These are phyloP conservation scores for Parazoanthus atlanticus DNA, from an alignment of 92 coral and sea anemone genomes.

Conservation along the genomic window DNA sequence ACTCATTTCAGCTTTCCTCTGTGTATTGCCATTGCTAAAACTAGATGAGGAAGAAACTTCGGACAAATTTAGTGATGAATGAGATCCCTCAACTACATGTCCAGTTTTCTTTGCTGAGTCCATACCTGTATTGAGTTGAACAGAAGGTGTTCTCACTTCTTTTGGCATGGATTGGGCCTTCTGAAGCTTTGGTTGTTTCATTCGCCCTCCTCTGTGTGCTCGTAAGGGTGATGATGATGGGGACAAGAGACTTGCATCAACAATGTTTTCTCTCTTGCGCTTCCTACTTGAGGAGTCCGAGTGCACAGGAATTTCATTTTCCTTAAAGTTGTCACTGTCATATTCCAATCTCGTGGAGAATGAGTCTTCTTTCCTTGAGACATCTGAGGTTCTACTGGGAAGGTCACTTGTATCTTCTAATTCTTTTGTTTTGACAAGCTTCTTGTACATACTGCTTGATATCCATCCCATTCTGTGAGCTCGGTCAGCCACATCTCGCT, in stretches of 20 bases:
- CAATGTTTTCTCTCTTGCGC: not conserved
- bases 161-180: not conserved
- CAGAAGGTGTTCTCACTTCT: not conserved
- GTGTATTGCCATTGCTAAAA: not conserved
- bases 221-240: slow-evolving; percentile 5
- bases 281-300: slow-evolving; percentile 3
- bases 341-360: not conserved
- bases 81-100: not conserved
- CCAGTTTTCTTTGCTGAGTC: not conserved
- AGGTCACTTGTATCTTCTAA: too few relatives aligned
- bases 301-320: not conserved
- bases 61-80: not conserved
- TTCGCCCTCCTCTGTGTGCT: not conserved
- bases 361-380: not conserved
- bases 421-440: not conserved
- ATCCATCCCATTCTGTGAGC: slow-evolving; percentile 11
- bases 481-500: not conserved
- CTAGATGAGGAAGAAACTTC: not conserved
- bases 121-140: not conserved
- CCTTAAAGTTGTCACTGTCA: slow-evolving; percentile 25
- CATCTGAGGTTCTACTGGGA: not conserved
- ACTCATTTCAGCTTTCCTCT: too few relatives aligned
- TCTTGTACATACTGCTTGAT: not conserved
- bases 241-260: not conserved
- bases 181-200: not conserved